A percentile compares a stretch with the other conserved stretches of the same genome.
These are phyloP conservation scores for Heliconius hortense DNA, from an alignment of 2,888 invertebrate species.

Conservation along the genomic window DNA sequence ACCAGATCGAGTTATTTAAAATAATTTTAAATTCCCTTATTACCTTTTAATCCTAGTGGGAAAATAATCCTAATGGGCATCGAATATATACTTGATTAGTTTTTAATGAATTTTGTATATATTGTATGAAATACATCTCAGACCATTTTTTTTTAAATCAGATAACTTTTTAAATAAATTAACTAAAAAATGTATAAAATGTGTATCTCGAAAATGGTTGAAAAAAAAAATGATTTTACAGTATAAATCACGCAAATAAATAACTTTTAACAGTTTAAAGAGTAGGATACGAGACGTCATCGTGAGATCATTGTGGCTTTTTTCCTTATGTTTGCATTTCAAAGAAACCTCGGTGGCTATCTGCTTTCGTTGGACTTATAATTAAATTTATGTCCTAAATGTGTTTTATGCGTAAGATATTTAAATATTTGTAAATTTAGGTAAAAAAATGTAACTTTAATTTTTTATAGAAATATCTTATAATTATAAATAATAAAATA, in stretches of 20 bases:
- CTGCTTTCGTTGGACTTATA: neutral
- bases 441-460: neutral
- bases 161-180: neutral
- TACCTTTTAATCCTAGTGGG: too few relatives aligned
- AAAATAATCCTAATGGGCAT: too few relatives aligned
- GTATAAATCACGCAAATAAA: neutral
- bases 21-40: too few relatives aligned
- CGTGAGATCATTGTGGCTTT: constrained; percentile 8
- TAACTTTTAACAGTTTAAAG: neutral
- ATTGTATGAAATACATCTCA: neutral
- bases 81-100: too few relatives aligned
- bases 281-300: neutral
- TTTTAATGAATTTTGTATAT: neutral
- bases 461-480: too few relatives aligned
- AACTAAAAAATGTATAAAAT: neutral
- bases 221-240: neutral
- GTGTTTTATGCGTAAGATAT: neutral
- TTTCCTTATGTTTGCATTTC: constrained; percentile 24
- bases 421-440: neutral
- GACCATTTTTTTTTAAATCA: neutral
- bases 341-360: constrained; percentile 17
- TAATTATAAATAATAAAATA: too few relatives aligned
- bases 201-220: neutral
- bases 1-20: too few relatives aligned
- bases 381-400: constrained; percentile 3